Percentiles rank a stretch among this genome's conserved stretches.
Conservation (phyloP, 2,888 invertebrate genomes). For the Orgyia antiqua region DNA sequence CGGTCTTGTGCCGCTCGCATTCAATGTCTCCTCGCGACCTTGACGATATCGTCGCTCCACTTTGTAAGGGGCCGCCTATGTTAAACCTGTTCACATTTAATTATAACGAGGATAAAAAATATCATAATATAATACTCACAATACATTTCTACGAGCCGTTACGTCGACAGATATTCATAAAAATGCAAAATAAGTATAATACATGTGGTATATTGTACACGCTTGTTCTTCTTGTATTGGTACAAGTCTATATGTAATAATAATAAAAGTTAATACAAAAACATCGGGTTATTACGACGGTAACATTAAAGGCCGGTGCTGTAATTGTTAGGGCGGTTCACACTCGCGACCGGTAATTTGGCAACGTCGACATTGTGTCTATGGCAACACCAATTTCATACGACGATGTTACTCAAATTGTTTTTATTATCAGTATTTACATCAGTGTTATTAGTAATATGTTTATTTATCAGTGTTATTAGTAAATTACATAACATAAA, state of each 20-base stretch:
- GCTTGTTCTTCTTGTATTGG: conserved; percentile 17
- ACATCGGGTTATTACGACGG: conserved; percentile 34
- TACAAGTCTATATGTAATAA: conserved; percentile 23
- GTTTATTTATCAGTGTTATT: no score
- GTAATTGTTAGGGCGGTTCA: conserved; percentile 38
- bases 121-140: not conserved
- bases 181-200: conserved; percentile 13
- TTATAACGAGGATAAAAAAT: no score
- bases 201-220: conserved; percentile 9
- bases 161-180: conserved; percentile 9
- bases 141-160: conserved; percentile 6
- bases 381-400: conserved; percentile 46
- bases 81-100: no score
- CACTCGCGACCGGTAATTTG: conserved; percentile 41
- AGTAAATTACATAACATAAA: no score
- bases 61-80: no score
- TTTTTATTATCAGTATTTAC: conserved; percentile 35
- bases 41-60: no score
- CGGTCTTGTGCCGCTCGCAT: no score
- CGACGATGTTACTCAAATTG: conserved; percentile 40
- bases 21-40: no score
- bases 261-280: conserved; percentile 44
- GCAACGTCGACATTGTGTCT: conserved; percentile 41
- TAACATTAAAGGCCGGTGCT: conserved; percentile 32
- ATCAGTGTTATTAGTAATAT: conserved; percentile 6